Percentiles rank a stretch among this genome's conserved stretches.
phyloP scores from a whole-genome alignment of 2,888 invertebrate species.

The Epinotia demarniana region DNA sequence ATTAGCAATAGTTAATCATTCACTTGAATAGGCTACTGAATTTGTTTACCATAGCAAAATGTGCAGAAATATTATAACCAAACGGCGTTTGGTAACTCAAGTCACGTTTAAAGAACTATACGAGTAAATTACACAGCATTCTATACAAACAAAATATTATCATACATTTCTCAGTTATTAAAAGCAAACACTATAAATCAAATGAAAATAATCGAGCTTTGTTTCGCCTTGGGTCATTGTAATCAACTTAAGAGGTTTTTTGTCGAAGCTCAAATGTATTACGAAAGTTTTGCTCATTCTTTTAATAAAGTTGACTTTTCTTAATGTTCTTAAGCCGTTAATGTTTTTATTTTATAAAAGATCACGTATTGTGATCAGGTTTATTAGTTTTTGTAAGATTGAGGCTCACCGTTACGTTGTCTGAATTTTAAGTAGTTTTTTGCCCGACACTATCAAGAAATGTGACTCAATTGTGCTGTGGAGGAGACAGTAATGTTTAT shows the following conservation, averaged over 20 bases:
- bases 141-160: slow-evolving; percentile 43
- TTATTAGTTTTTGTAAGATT: slow-evolving; percentile 40
- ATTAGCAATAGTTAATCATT: slow-evolving; percentile 15
- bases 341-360: slow-evolving; percentile 27
- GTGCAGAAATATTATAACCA: neutral
- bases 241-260: slow-evolving; percentile 70
- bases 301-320: slow-evolving; percentile 45
- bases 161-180: slow-evolving; percentile 67
- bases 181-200: slow-evolving; percentile 77
- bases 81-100: slow-evolving; percentile 15
- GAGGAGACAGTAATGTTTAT: neutral
- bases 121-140: slow-evolving; percentile 32
- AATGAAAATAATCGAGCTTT: slow-evolving; percentile 76
- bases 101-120: slow-evolving; percentile 21
- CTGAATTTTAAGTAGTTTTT: slow-evolving; percentile 40
- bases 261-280: slow-evolving; percentile 60
- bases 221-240: slow-evolving; percentile 78
- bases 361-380: slow-evolving; percentile 38
- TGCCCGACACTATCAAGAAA: slow-evolving; percentile 17
- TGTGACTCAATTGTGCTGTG: slow-evolving; percentile 8
- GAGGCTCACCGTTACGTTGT: slow-evolving; percentile 36
- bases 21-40: neutral
- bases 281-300: slow-evolving; percentile 46
- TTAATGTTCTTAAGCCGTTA: slow-evolving; percentile 29
- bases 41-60: neutral